Base-by-base conservation (phyloP, 2,888 invertebrate species). In the Stenodema calcarata region DNA sequence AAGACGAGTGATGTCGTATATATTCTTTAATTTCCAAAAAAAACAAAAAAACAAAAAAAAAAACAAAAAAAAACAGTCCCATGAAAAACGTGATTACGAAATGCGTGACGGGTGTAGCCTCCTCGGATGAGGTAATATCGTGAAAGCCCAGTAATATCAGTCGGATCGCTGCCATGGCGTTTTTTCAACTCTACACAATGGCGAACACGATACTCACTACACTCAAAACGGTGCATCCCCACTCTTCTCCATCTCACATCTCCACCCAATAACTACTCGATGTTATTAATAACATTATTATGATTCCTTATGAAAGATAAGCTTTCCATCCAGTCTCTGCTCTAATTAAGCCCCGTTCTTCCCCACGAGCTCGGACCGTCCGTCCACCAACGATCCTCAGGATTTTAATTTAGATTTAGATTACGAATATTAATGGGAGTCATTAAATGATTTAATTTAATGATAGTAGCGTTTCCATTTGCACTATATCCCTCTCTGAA, bases 381-480 rank as follows among this genome's bases (percentile, higher is more conserved):
- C 27, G 18, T 82, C 82, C 69, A 80, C 62, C 23, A 84, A 84
- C 50, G 79, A 78, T 47, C 54, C 76, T 69, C 69, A 47, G 76
- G 83, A 81, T 88, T 88, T 88, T 88, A 88, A 88, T 88, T 88
- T 87, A 88, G 88, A 88, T 88, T 80, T 35, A 88, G 88, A 88
- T 88, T 88, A 88, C 88, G 88, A 88, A 88, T 87, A 88, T 88
- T 87, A 88, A 88, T 88, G 81, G 88, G 82, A 83, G 88, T 87
- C 87, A 88, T 88, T 88, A 88, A 88, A 88, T 87, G 88, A 88
- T 88, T 88, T 87, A 88, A 88, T 88, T 88, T 88, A 87, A 87
- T 87, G 88, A 88, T 88, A 88, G 87, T 87, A 87, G 50, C 73
- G 50, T 88, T 88, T 87, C 88, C 88, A 88, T 88, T 88, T 88